Base-by-base conservation (phyloP, 2,888 invertebrate species). In the Drosophila yooni region DNA sequence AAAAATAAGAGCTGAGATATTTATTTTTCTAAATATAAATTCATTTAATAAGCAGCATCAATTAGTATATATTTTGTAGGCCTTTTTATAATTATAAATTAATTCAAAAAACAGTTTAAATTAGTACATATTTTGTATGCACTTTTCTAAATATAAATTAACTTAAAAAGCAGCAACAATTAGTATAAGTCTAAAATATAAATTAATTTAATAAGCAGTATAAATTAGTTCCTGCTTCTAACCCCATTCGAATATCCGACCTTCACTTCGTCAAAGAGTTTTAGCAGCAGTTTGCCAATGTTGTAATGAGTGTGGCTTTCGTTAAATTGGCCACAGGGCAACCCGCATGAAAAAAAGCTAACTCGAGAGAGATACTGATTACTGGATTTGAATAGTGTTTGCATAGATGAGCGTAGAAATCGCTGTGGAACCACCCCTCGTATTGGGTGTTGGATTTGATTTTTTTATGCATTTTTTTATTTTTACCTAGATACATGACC, bases 401-500 rank as follows among this genome's bases (percentile, higher is more conserved):
- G 63, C 58, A 62, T 64, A 58, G 66, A 74, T 74, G 51, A 74
- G 43, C 11, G 66, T 52, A 31, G 40, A 71, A 79, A 79, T 79
- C 72, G 38, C 38, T 54, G 76, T 51, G 48, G 59, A 58, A 58
- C 61, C 79, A 79, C 67, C 78, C 79, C 65, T 61, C 56, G 33
- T 1, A 4, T 25, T 38, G 58, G 57, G 18, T 31, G 50, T 43
- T 59, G 34, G 46, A 31, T 60, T 64, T 69, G 53, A 58, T 53
- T n/a, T n/a, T 65, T 64, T 5, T 31, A 1, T 58, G 40, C 15
- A 25, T 40, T 36, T 40, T 64, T 54, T 36, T 29, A 46, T 40
- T 43, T 11, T 52, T 70, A 70, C 69, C 71, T 81, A 77, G 57
- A 33, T 46, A 38, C 74, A 63, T 73, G 79, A 79, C 79, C 79